phyloP scores from a whole-genome alignment of 2,888 invertebrate species.

The Auanema freiburgensis region DNA sequence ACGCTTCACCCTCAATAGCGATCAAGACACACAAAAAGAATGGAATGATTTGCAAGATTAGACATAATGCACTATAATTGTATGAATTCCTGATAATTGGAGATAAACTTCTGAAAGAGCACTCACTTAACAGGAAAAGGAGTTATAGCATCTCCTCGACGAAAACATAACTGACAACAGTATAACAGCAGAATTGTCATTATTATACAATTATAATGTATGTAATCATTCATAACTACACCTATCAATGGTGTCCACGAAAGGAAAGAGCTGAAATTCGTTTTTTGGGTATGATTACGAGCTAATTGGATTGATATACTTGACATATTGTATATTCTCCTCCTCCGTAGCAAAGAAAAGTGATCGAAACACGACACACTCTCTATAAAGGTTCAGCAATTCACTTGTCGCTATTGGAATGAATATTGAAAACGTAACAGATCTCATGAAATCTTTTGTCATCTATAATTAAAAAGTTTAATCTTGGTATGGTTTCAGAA shows the following conservation, averaged over 20 bases:
- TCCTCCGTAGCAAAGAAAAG: constrained; percentile 21
- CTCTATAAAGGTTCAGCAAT: constrained; percentile 36
- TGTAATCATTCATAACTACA: constrained; percentile 30
- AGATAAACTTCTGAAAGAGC: not conserved
- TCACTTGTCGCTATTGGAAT: constrained; percentile 34
- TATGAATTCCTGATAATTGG: too few species aligned
- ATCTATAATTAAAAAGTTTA: constrained; percentile 16
- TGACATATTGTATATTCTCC: not conserved
- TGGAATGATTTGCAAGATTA: constrained; percentile 41
- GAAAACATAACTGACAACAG: constrained; percentile 34
- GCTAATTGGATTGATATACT: constrained; percentile 4
- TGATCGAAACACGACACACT: constrained; percentile 24
- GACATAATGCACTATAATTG: constrained; percentile 33
- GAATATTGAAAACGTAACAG: constrained; percentile 40
- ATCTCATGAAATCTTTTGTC: constrained; percentile 41
- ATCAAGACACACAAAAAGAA: constrained; percentile 36
- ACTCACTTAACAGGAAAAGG: constrained; percentile 41
- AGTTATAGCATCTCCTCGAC: constrained; percentile 34
- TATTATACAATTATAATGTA: constrained; percentile 31
- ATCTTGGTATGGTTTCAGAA: not conserved
- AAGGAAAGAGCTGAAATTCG: constrained; percentile 27
- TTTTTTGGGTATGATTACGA: too few species aligned
- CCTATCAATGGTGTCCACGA: constrained; percentile 29
- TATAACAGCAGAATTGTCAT: constrained; percentile 33
- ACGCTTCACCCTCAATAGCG: constrained; percentile 24